Evolutionary conservation across 2,888 invertebrate species (phyloP).

Genomic region (Ditylenchus weischeri): DNA sequence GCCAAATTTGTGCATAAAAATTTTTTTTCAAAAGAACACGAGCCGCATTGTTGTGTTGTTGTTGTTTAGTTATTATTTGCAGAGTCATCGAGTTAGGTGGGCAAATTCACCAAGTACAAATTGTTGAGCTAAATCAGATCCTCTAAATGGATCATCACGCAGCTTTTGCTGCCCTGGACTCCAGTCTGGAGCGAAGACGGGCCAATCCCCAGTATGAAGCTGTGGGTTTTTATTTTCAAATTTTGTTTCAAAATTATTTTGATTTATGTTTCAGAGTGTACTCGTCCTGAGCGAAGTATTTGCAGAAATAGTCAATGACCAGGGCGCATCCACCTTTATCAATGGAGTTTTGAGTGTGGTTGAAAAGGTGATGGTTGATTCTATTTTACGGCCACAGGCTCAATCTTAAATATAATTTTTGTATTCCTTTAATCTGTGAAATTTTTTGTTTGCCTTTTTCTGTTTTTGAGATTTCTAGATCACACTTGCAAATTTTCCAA

Average conservation of each 20-base stretch:
- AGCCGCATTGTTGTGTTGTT: too few relatives aligned
- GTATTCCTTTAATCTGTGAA: conserved; percentile 14
- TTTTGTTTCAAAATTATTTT: not conserved
- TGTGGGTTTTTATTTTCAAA: not conserved
- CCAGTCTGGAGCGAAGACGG: not conserved
- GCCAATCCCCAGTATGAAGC: not conserved
- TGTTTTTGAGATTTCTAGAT: not conserved
- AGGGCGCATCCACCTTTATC: conserved; percentile 66
- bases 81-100: too few relatives aligned
- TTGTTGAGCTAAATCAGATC: too few relatives aligned
- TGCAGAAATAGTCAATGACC: conserved; percentile 35
- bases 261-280: conserved; percentile 25
- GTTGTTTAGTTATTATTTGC: too few relatives aligned
- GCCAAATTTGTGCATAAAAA: too few relatives aligned
- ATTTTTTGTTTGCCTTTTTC: conserved; percentile 5
- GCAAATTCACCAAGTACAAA: too few relatives aligned
- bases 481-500: too few relatives aligned
- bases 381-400: too few relatives aligned
- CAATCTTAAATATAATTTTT: too few relatives aligned
- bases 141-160: conserved; percentile 7
- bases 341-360: conserved; percentile 44
- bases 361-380: conserved; percentile 43
- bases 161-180: conserved; percentile 2
- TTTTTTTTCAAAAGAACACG: too few relatives aligned
- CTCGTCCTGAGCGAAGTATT: conserved; percentile 36